Conservation (phyloP, 2,888 invertebrate genomes). For the Andrena haemorrhoa region DNA sequence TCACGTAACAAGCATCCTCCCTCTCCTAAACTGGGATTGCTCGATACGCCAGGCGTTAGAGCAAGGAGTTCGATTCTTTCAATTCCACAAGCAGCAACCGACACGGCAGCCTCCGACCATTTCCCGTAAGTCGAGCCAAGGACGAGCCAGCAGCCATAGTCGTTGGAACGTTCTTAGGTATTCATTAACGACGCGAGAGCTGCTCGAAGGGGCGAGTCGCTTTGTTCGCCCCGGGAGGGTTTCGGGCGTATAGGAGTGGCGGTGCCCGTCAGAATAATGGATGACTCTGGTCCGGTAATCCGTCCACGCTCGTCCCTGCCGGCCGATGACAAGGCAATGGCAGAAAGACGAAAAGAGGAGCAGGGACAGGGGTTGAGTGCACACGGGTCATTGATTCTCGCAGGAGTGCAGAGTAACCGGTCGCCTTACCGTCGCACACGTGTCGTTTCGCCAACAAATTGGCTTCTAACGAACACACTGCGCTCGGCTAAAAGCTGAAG, state of each 20-base stretch:
- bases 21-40: too few species aligned
- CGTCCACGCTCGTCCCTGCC: slow-evolving; percentile 45
- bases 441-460: slow-evolving; percentile 47
- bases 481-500: background rate
- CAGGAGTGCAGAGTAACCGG: slow-evolving; percentile 14
- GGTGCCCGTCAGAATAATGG: slow-evolving; percentile 57
- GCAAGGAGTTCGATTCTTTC: background rate
- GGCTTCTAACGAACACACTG: slow-evolving; percentile 49
- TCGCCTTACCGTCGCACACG: slow-evolving; percentile 44
- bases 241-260: slow-evolving; percentile 40
- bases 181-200: slow-evolving; percentile 48
- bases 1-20: too few species aligned
- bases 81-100: background rate
- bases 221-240: slow-evolving; percentile 44
- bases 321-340: slow-evolving; percentile 56
- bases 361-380: background rate
- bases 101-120: background rate
- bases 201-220: slow-evolving; percentile 20
- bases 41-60: too few species aligned
- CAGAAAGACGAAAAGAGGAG: slow-evolving; percentile 37
- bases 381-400: slow-evolving; percentile 54
- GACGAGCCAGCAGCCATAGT: background rate
- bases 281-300: slow-evolving; percentile 57
- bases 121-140: slow-evolving; percentile 3
- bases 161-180: slow-evolving; percentile 43